phyloP scores from a whole-genome alignment of 2,888 invertebrate species.

The Pachliopta kotzebuea region DNA sequence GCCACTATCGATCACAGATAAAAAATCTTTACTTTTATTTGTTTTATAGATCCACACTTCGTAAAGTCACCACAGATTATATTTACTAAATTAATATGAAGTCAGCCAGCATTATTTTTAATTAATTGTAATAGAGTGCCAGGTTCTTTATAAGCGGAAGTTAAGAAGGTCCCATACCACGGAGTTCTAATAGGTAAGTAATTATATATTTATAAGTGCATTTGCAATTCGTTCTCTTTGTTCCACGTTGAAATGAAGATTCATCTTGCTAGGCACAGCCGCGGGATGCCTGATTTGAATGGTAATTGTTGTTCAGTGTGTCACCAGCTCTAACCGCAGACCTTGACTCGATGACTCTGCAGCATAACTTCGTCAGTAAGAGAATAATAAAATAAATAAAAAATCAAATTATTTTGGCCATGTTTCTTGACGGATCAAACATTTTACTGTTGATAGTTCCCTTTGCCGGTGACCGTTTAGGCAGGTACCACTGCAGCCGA shows the following conservation, averaged over 20 bases:
- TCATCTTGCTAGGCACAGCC: conserved; percentile 7
- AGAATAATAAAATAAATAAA: neutral
- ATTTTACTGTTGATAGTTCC: no score
- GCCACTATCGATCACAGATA: neutral
- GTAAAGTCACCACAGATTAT: no score
- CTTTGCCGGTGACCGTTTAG: no score
- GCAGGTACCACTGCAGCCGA: no score
- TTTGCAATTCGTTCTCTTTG: conserved; percentile 22
- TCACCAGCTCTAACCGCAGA: neutral
- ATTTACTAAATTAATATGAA: neutral
- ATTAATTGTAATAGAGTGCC: conserved; percentile 10
- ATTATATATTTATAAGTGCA: conserved; percentile 19
- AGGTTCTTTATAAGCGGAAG: conserved; percentile 13
- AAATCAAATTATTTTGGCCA: no score
- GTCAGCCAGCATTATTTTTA: neutral
- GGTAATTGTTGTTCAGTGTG: conserved; percentile 7
- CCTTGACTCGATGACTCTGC: neutral
- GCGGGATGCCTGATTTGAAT: neutral
- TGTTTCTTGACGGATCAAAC: no score
- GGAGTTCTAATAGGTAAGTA: conserved; percentile 8
- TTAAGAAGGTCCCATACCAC: conserved; percentile 1
- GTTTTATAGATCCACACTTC: no score
- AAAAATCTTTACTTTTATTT: neutral
- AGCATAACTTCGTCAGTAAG: neutral
- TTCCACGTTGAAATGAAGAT: conserved; percentile 14